Conservation (phyloP, 2,888 invertebrate genomes). For the Spatulosminthurus flaviceps region DNA sequence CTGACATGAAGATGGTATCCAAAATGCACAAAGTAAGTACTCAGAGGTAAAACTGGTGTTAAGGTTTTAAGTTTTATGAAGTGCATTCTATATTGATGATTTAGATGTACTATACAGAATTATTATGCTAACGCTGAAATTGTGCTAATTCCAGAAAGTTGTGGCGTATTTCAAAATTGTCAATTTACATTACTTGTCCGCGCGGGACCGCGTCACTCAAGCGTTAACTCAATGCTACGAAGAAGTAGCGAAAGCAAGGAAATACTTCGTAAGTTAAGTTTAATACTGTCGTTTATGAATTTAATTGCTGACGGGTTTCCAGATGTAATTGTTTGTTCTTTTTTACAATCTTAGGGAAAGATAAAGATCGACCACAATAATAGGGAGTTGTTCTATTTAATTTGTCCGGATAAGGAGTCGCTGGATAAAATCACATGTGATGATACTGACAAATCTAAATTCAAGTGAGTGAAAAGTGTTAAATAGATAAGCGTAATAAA, state of each 20-base stretch:
- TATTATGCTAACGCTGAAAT: too few species aligned
- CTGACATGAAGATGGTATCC: neutral
- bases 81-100: too few species aligned
- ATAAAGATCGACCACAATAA: constrained; percentile 44
- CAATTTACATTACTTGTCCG: constrained; percentile 21
- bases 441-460: too few species aligned
- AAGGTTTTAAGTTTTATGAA: constrained; percentile 3
- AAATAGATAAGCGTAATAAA: too few species aligned
- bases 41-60: neutral
- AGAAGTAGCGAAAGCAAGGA: constrained; percentile 28
- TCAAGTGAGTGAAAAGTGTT: too few species aligned
- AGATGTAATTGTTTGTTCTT: neutral
- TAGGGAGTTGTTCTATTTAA: constrained; percentile 48
- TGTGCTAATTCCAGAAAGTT: constrained; percentile 41
- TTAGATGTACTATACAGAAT: too few species aligned
- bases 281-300: neutral
- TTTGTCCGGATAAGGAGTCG: constrained; percentile 50
- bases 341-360: constrained; percentile 36
- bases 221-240: constrained; percentile 39
- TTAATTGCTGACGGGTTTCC: neutral
- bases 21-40: constrained; percentile 28
- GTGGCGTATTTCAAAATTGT: constrained; percentile 21
- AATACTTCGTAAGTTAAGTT: constrained; percentile 46
- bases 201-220: constrained; percentile 31
- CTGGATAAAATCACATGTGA: constrained; percentile 19